Conservation (phyloP, 2,888 invertebrate genomes). For the Heliconius charithonia region DNA sequence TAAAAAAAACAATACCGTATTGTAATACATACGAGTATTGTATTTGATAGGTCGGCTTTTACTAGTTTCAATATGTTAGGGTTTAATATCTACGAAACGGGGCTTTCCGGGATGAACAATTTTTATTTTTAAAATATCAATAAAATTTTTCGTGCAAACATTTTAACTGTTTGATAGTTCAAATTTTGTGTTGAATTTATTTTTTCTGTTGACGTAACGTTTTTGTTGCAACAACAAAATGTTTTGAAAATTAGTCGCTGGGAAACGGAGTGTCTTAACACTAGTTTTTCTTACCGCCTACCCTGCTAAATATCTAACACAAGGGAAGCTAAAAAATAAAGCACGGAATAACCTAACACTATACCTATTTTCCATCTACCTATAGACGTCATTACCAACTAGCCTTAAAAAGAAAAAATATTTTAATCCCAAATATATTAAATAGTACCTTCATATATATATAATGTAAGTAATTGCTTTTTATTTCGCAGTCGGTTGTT, state of each 20-base stretch:
- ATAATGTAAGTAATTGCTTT: constrained; percentile 23
- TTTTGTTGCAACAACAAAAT: too few relatives aligned
- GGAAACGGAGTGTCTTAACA: too few relatives aligned
- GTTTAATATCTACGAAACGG: background rate
- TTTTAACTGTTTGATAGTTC: background rate
- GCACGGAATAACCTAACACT: background rate
- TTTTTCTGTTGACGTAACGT: background rate
- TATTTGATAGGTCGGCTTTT: background rate
- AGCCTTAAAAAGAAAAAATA: too few relatives aligned
- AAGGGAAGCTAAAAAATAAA: background rate
- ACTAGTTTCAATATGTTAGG: background rate
- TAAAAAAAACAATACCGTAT: too few relatives aligned
- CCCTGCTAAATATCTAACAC: too few relatives aligned
- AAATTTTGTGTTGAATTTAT: background rate
- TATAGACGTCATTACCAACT: too few relatives aligned
- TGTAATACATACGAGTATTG: too few relatives aligned
- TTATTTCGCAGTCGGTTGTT: constrained; percentile 24
- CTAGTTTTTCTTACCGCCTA: too few relatives aligned
- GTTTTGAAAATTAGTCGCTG: too few relatives aligned
- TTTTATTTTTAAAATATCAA: background rate
- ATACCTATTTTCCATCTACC: background rate
- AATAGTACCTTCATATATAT: background rate
- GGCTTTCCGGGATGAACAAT: background rate
- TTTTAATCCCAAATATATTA: constrained; percentile 2
- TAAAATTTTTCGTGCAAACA: background rate